These are phyloP conservation scores for Zosterops pallidus DNA, from an alignment of 2,113 vertebrate species.

Conservation along the genomic window DNA sequence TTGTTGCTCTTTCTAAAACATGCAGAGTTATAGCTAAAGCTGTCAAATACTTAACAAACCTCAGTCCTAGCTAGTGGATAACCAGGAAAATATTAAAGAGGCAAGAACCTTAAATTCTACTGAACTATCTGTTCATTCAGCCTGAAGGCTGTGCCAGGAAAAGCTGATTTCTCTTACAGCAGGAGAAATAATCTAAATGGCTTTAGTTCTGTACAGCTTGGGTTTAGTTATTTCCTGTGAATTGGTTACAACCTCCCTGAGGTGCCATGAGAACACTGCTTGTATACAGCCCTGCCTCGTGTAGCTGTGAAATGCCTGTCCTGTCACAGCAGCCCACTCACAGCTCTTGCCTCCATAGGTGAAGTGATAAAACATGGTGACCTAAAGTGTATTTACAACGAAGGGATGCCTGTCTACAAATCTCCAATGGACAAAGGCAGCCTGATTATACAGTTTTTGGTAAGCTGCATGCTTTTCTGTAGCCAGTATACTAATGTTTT, in stretches of 20 bases:
- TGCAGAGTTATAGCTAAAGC: not conserved
- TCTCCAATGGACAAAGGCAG: slow-evolving; percentile 86
- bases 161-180: not conserved
- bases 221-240: not conserved
- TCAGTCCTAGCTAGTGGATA: not conserved
- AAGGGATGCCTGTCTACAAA: slow-evolving; percentile 92
- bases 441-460: slow-evolving; percentile 88
- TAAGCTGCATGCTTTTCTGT: slow-evolving; percentile 59
- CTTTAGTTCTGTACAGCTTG: not conserved
- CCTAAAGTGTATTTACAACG: slow-evolving; percentile 81
- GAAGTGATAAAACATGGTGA: slow-evolving; percentile 88
- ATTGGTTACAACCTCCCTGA: not conserved
- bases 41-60: not conserved
- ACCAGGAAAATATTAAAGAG: not conserved
- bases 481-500: accelerated
- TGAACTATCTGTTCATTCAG: not conserved
- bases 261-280: not conserved
- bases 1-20: not conserved
- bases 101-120: not conserved
- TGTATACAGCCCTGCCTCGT: not conserved
- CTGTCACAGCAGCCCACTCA: not conserved
- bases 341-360: slow-evolving; percentile 64
- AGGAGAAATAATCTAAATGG: not conserved
- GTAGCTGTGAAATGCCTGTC: not conserved
- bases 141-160: not conserved